phyloP scores from a whole-genome alignment of 2,113 vertebrate genomes.

The Proterorhinus semilunaris region DNA sequence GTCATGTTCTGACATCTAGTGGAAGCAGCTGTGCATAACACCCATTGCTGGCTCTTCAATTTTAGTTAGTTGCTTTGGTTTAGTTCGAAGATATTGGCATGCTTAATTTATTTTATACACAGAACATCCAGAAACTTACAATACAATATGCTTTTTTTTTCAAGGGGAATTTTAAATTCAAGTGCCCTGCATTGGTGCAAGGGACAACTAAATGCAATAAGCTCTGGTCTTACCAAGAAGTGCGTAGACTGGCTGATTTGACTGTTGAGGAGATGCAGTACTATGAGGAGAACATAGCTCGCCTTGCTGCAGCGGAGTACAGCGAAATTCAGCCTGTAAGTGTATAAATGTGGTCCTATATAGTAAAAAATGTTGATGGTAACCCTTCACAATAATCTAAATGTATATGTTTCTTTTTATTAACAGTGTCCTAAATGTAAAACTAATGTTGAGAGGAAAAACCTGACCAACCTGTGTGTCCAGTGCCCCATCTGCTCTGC shows the following conservation, averaged over 20 bases:
- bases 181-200: slow-evolving; percentile 58
- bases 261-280: slow-evolving; percentile 58
- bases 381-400: not conserved
- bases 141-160: not conserved
- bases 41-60: too few species aligned
- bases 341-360: not conserved
- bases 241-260: slow-evolving; percentile 63
- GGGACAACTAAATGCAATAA: slow-evolving; percentile 43
- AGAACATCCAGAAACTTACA: too few species aligned
- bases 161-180: slow-evolving; percentile 60
- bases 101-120: too few species aligned
- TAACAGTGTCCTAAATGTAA: not conserved
- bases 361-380: not conserved
- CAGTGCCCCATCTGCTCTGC: not conserved
- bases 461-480: not conserved
- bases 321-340: slow-evolving; percentile 54
- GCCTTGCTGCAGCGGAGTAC: slow-evolving; percentile 46
- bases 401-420: not conserved
- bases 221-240: slow-evolving; percentile 63
- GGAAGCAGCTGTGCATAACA: not conserved
- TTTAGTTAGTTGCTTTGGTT: too few species aligned
- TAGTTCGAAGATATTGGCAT: too few species aligned
- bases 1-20: not conserved
- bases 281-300: slow-evolving; percentile 63
- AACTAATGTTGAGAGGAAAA: slow-evolving; percentile 3